Percentiles rank a stretch among this genome's conserved stretches.
Conservation (phyloP, 2,888 invertebrate genomes). For the Odontothrips loti region DNA sequence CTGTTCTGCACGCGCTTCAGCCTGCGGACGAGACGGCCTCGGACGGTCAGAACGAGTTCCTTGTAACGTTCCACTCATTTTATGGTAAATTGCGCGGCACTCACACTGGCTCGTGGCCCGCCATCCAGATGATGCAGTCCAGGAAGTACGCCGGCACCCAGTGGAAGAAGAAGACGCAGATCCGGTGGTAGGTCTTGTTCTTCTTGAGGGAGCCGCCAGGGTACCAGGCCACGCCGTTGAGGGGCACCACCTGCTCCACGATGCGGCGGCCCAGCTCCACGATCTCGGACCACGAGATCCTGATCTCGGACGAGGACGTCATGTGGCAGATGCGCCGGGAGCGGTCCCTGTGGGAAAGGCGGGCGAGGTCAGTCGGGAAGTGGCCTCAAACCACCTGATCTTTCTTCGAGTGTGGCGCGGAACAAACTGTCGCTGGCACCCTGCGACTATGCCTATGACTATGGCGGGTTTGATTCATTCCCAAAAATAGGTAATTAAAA, state of each 20-base stretch:
- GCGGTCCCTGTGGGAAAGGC: conserved; percentile 50
- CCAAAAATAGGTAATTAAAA: too few relatives aligned
- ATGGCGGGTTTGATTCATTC: too few relatives aligned
- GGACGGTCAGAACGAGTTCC: not conserved
- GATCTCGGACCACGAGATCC: conserved; percentile 80
- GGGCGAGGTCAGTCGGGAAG: too few relatives aligned
- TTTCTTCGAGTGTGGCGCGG: too few relatives aligned
- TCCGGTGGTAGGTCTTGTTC: conserved; percentile 68
- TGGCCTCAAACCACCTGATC: too few relatives aligned
- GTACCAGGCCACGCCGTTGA: conserved; percentile 83
- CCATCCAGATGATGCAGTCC: conserved; percentile 69
- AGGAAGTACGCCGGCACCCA: conserved; percentile 83
- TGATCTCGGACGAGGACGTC: conserved; percentile 69
- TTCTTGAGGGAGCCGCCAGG: conserved; percentile 86
- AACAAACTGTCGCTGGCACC: too few relatives aligned
- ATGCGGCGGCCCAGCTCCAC: conserved; percentile 75
- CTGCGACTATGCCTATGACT: too few relatives aligned
- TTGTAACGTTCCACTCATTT: not conserved
- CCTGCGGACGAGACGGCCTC: conserved; percentile 48
- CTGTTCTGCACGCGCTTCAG: conserved; percentile 77
- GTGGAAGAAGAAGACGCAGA: conserved; percentile 83
- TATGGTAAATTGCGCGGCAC: conserved; percentile 44
- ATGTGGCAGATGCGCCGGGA: conserved; percentile 62
- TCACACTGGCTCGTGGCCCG: conserved; percentile 86
- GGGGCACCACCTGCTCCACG: conserved; percentile 70